Evolutionary conservation across 2,797 vertebrate species (phyloP), one percentile per base, ranked within the genome.

Genomic region (Centropyge bicolor): DNA sequence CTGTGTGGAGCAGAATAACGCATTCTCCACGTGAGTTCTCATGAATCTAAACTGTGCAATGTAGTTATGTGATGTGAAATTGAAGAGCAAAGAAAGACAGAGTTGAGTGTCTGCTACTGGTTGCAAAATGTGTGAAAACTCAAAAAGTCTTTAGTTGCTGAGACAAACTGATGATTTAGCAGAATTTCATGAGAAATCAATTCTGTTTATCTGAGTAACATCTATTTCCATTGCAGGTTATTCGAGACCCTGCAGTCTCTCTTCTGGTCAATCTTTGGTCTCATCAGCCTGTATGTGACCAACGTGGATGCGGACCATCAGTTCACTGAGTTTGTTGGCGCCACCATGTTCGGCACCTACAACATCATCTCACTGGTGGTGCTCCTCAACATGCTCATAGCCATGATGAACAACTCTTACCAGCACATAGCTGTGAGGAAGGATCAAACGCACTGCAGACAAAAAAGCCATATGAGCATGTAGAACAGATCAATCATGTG

Each of bases 321-420:
- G 87, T 99, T 99, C 88, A 99, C 98, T 0, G 98, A 99, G 93
- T 99, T 99, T 79, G 96, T 99, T 9, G 98, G 98, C 0, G 97
- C 98, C 88, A 99, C 98, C 49, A 99, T 99, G 98, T 99, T 99
- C 76, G 98, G 98, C 74, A 99, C 98, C 4, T 99, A 99, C 82
- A 99, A 98, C 86, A 96, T 99, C 70, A 99, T 99, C 91, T 99
- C 98, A 0, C 90, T 99, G 84, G 98, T 99, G 83, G 98, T 99
- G 74, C 96, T 99, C 27, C 97, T 99, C 84, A 99, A 99, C 94
- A 99, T 99, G 98, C 91, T 99, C 70, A 99, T 99, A 82, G 98
- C 98, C 73, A 99, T 99, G 98, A 99, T 99, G 98, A 99, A 99
- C 93, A 99, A 99, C 91, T 99, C 98, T 62, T 99, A 99, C 84